Base-by-base conservation (phyloP, 2,888 invertebrate species). In the Andrena hattorfiana region DNA sequence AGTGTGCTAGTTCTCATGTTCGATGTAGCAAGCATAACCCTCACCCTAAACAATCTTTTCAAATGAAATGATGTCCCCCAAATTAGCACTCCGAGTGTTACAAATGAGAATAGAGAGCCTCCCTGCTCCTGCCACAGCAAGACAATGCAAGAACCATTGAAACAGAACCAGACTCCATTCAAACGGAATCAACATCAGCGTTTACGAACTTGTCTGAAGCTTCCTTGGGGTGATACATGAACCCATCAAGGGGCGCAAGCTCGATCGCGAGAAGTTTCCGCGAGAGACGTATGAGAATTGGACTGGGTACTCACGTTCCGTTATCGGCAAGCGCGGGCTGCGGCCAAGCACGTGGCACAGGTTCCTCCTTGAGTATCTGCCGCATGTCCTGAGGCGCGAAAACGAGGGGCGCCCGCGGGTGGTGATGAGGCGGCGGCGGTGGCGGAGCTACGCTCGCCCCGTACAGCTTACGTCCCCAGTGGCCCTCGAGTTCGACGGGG, bases 341-440 rank as follows among this genome's bases (percentile, higher is more conserved):
- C 0, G 94, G 91, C 94, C 94, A 94, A 83, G 92, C 93, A 86
- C 94, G 91, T 75, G 94, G 93, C 72, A 94, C 92, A 28, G 94
- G 94, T 88, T 94, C 94, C 85, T 94, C 94, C 89, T 94, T 94
- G 83, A 94, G 90, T 67, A 93, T 94, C 87, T 94, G 94, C 80
- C 94, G 87, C 94, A 94, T 94, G 87, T 94, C 94, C 91, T 94
- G 94, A 56, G 94, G 93, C 74, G 93, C 93, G 87, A 94, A 94
- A 78, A 93, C 93, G 49, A 94, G 90, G 1, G 94, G 93, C 32
- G 92, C 92, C 71, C 94, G 88, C 32, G 94, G 93, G 86, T 94
- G 94, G 88, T 94, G 94, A 91, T 94, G 94, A 49, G 94, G 93
- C 32, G 94, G 93, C 30, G 94, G 94, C 64, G 94, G 94, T 54